A percentile compares a stretch with the other conserved stretches of the same genome.
Conservation (phyloP, 2,888 invertebrate genomes). For the Agriopis leucophaearia region DNA sequence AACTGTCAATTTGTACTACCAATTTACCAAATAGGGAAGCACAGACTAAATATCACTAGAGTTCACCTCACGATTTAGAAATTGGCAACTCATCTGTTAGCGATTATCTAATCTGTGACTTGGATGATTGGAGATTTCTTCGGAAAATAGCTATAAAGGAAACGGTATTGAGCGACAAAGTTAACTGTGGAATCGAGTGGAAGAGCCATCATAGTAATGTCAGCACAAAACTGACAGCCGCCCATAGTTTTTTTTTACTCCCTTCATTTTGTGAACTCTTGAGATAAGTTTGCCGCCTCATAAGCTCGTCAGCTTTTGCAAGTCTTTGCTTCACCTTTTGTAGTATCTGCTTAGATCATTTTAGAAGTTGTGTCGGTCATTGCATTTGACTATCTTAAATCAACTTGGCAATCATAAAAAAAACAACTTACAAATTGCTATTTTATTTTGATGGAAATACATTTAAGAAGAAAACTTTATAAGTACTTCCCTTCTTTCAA, state of each 20-base stretch:
- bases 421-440: no score
- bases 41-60: conserved; percentile 23
- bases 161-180: neutral
- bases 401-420: neutral
- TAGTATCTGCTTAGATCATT: neutral
- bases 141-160: conserved; percentile 22
- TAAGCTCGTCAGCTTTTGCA: neutral
- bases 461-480: no score
- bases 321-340: neutral
- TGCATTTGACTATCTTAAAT: neutral
- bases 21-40: conserved; percentile 26
- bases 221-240: neutral
- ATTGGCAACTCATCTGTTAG: conserved; percentile 28
- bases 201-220: neutral
- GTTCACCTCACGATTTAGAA: conserved; percentile 30
- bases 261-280: neutral
- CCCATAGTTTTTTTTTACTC: neutral
- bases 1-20: conserved; percentile 21
- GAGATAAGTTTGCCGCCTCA: neutral
- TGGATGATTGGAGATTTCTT: conserved; percentile 41
- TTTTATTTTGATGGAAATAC: no score
- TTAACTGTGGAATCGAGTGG: neutral
- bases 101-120: conserved; percentile 31
- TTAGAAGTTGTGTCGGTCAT: neutral
- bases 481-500: no score